A percentile compares a stretch with the other conserved stretches of the same genome.
These are phyloP conservation scores for Syngnathus typhle DNA, from an alignment of 2,113 vertebrate genomes.

Conservation along the genomic window DNA sequence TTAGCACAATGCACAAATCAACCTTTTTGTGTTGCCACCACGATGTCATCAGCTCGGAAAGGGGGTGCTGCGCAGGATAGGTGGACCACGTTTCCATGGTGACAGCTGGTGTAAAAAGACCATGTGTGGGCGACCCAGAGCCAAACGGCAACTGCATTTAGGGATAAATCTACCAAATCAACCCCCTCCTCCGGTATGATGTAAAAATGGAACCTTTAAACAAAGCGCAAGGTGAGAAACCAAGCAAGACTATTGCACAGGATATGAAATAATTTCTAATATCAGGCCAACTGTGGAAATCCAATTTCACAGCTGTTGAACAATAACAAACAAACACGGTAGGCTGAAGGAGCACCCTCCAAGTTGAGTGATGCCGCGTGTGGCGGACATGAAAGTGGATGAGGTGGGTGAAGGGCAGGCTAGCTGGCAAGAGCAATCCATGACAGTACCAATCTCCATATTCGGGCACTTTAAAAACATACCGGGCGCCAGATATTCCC, in stretches of 20 bases:
- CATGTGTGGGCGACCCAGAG: slow-evolving; percentile 42
- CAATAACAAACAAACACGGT: slow-evolving; percentile 64
- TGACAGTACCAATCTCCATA: slow-evolving; percentile 57
- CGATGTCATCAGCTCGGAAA: slow-evolving; percentile 53
- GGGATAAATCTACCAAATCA: slow-evolving; percentile 11
- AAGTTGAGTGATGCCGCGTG: slow-evolving; percentile 46
- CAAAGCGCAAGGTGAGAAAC: slow-evolving; percentile 41
- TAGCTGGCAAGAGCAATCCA: slow-evolving; percentile 49
- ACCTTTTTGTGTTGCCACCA: slow-evolving; percentile 50
- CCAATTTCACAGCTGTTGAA: slow-evolving; percentile 69
- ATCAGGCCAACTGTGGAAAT: slow-evolving; percentile 62
- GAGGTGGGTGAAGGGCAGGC: slow-evolving; percentile 58
- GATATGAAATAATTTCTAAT: slow-evolving; percentile 66
- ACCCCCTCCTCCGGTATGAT: background rate
- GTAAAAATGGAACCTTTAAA: slow-evolving; percentile 49
- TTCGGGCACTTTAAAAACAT: slow-evolving; percentile 48
- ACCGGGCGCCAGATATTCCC: slow-evolving; percentile 47
- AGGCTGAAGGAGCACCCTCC: slow-evolving; percentile 48
- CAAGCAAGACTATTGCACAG: slow-evolving; percentile 46
- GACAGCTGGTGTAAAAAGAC: slow-evolving; percentile 45
- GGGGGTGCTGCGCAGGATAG: slow-evolving; percentile 39
- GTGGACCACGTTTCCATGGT: slow-evolving; percentile 47
- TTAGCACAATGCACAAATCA: slow-evolving; percentile 19
- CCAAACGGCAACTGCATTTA: slow-evolving; percentile 31
- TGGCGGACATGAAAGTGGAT: slow-evolving; percentile 36